Evolutionary conservation across 2,888 invertebrate species (phyloP).

Genomic region (Notocelia uddmanniana): DNA sequence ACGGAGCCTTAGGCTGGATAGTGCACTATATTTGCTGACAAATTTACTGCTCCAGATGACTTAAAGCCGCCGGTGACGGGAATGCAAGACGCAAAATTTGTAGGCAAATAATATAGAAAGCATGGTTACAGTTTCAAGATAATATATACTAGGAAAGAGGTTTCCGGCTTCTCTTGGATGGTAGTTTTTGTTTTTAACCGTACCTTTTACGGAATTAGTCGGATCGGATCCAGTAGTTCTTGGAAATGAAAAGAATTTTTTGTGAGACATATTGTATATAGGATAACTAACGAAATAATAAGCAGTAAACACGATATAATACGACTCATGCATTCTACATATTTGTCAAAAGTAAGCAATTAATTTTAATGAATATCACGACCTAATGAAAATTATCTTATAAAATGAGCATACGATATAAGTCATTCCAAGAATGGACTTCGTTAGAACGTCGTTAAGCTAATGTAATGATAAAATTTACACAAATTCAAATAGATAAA

Average conservation of each 20-base stretch:
- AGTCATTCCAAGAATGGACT: neutral
- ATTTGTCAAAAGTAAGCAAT: neutral
- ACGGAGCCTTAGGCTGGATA: constrained; percentile 24
- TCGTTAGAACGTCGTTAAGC: neutral
- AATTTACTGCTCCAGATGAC: constrained; percentile 42
- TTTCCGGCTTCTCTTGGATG: neutral
- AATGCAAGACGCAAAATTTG: constrained; percentile 28
- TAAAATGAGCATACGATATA: neutral
- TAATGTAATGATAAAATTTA: neutral
- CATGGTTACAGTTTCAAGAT: neutral
- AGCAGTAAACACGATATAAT: too few species aligned
- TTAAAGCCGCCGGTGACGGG: constrained; percentile 29
- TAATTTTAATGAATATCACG: neutral
- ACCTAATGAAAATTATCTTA: neutral
- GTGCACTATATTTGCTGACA: constrained; percentile 42
- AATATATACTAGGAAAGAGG: neutral
- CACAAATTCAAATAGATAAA: neutral
- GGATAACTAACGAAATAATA: too few species aligned
- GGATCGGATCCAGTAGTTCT: neutral
- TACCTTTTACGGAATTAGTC: neutral
- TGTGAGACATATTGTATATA: neutral
- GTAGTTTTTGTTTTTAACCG: neutral
- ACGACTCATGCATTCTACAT: neutral
- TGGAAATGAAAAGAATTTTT: neutral
- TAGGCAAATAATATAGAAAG: constrained; percentile 20